Percentiles rank a stretch among this genome's conserved stretches.
Evolutionary conservation across 2,113 vertebrate species (phyloP).

Genomic region (Anolis carolinensis): DNA sequence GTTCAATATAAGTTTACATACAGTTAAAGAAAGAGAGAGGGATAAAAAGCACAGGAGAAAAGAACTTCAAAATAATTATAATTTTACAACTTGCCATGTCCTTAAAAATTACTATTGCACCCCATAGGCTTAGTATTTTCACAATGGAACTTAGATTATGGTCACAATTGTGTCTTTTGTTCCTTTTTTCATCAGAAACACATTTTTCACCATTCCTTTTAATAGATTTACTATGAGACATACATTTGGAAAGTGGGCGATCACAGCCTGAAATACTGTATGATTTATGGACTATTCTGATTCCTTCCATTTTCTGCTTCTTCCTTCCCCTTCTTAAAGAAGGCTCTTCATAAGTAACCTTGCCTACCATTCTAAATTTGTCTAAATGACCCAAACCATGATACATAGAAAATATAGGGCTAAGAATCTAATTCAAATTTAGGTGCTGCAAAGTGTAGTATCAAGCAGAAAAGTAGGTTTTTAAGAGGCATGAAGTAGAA

Average conservation of each 20-base stretch:
- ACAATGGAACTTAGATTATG: constrained; percentile 24
- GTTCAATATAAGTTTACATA: no score
- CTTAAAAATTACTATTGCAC: background rate
- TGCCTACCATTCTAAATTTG: background rate
- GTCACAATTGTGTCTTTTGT: background rate
- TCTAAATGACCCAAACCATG: no score
- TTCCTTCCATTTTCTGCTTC: background rate
- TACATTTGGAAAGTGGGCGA: constrained; percentile 1
- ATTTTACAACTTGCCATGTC: background rate
- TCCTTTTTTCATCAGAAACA: constrained; percentile 5
- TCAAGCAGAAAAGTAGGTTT: background rate
- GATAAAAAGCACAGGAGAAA: background rate
- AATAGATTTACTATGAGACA: constrained; percentile 18
- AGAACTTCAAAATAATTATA: background rate
- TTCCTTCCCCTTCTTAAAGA: background rate
- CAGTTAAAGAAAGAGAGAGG: no score
- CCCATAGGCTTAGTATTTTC: background rate
- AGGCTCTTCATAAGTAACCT: background rate
- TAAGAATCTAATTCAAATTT: background rate
- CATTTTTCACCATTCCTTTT: background rate
- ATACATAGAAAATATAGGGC: background rate
- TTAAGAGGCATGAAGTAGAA: no score
- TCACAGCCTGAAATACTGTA: background rate
- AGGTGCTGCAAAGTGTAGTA: background rate
- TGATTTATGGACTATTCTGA: background rate